Conservation (phyloP, 2,113 vertebrate genomes). For the Crotalus helleri region DNA sequence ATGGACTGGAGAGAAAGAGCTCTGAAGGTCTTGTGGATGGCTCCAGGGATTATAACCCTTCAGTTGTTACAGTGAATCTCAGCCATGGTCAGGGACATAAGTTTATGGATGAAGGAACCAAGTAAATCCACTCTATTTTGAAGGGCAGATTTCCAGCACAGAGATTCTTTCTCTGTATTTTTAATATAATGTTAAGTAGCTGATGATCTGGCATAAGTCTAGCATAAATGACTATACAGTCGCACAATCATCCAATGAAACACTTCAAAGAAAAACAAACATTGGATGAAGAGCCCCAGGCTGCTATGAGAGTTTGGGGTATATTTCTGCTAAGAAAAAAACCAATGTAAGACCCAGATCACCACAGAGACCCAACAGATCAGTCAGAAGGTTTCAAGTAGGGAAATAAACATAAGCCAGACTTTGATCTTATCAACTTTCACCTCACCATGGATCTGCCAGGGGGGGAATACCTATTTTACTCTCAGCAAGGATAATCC, state of each 20-base stretch:
- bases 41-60: background rate
- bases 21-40: background rate
- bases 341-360: background rate
- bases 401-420: background rate
- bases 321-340: background rate
- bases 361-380: background rate
- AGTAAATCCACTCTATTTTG: background rate
- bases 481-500: background rate
- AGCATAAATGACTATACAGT: background rate
- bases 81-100: background rate
- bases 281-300: background rate
- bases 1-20: background rate
- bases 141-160: background rate
- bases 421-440: background rate
- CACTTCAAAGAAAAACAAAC: background rate
- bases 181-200: background rate
- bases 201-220: background rate
- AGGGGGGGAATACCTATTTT: background rate
- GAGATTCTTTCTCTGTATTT: background rate
- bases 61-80: background rate
- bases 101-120: background rate
- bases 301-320: background rate
- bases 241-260: background rate
- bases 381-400: background rate
- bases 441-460: background rate